A percentile compares a stretch with the other conserved stretches of the same genome.
These are phyloP conservation scores for Pandemis corylana DNA, from an alignment of 2,888 invertebrate species.

Conservation along the genomic window DNA sequence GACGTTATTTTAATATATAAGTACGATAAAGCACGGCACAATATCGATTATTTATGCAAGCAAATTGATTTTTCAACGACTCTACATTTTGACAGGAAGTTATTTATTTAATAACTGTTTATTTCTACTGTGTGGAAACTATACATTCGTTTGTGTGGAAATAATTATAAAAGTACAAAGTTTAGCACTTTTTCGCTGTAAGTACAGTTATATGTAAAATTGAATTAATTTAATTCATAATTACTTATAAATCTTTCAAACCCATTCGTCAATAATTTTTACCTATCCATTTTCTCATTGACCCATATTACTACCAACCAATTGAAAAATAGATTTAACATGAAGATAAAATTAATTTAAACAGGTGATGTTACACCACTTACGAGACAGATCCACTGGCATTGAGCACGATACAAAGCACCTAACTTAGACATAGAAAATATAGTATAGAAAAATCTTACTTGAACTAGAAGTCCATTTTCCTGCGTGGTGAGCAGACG, in stretches of 20 bases:
- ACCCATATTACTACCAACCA: neutral
- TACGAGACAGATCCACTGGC: neutral
- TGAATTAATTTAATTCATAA: too few species aligned
- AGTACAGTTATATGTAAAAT: too few species aligned
- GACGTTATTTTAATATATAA: conserved; percentile 8
- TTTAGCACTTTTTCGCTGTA: neutral
- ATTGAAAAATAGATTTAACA: neutral
- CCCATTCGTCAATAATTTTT: neutral
- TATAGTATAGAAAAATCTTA: conserved; percentile 55
- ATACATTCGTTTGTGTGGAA: neutral
- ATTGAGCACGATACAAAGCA: neutral
- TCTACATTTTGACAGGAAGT: conserved; percentile 28
- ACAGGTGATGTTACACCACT: conserved; percentile 24
- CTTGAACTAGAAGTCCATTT: conserved; percentile 68
- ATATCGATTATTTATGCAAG: conserved; percentile 8
- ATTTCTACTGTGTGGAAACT: neutral
- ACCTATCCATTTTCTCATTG: too few species aligned
- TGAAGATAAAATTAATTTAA: conserved; percentile 24
- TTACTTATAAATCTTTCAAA: too few species aligned
- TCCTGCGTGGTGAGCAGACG: conserved; percentile 58
- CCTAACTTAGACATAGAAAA: conserved; percentile 1
- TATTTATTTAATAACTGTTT: conserved; percentile 11
- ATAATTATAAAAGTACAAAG: neutral
- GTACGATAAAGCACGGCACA: neutral
- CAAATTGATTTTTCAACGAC: conserved; percentile 11